Base-by-base conservation (phyloP, 2,888 invertebrate genomes). In the Drosophila anomalata region DNA sequence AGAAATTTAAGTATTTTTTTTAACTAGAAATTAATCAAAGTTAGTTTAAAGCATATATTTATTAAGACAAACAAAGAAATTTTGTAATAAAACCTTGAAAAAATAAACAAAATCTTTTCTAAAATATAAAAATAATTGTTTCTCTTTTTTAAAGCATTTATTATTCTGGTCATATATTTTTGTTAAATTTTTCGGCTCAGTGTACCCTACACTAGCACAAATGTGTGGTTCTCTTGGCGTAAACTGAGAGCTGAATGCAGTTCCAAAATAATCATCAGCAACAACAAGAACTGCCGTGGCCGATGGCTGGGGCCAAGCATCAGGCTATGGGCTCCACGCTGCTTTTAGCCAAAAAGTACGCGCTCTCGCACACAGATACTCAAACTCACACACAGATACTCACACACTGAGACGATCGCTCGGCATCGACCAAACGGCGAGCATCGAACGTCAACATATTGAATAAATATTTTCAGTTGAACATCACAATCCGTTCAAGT, bases 401-500 rank as follows among this genome's bases (percentile, higher is more conserved):
- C 67, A 17, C 69, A 62, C 71, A 58, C 61, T 48, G 69, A 36
- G 7, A 2, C 77, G 58, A 74, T 53, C 68, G 78, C 73, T 77
- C 71, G 77, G 75, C 77, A 84, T 83, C 84, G 86, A 85, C 78
- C 68, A 79, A 84, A 76, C 74, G 69, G 78, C 89, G 76, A 74
- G 89, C 88, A 84, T 88, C 82, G 90, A 89, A 88, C 89, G 90
- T 87, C 89, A 89, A 87, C 90, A 89, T 90, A 89, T 90, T 90
- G 89, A 89, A 89, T 89, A 90, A 91, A 91, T 90, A 91, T 90
- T 91, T 91, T 92, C 91, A 92, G 92, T 92, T 92, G 92, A 92
- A 92, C 92, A 92, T 92, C 92, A 91, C 91, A 91, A 92, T 91
- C 92, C 92, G 92, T 92, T 92, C 91, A 92, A 92, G 92, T 91